Base-by-base conservation (phyloP, 2,113 vertebrate species). In the Forbesichthys agassizii region DNA sequence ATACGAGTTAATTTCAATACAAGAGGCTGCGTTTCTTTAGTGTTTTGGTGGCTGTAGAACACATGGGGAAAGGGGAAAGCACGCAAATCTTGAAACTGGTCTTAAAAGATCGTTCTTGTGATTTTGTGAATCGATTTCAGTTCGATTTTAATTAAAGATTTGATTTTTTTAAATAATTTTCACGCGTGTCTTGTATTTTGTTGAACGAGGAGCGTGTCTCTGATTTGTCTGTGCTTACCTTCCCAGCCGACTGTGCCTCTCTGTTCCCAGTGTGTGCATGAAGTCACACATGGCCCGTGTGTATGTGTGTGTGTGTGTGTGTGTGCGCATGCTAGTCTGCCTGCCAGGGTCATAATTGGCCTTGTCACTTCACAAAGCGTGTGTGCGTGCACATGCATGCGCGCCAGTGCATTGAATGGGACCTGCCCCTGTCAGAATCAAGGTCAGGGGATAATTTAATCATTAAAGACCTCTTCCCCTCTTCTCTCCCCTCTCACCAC, bases 371-470 rank as follows among this genome's bases (percentile, higher is more conserved):
- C 36, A 42, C 36, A 42, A 42, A 65, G 74, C 10, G 66, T 46
- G 70, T 47, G 60, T 55, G 53, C 47, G 9, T 0, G 65, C 49
- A 51, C 49, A 16, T 66, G 53, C 54, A 33, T 64, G 77, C 59
- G 72, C 68, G 59, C 73, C 73, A 69, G 58, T 5, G 51, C 20
- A 51, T 73, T 46, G 36, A 89, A 83, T 88, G 66, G 75, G 85
- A 86, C 82, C 86, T 86, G 87, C 80, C 83, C 81, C 86, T 88
- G 89, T 91, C 88, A 88, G 69, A 88, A 83, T 81, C 89, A 90
- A 91, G 90, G 89, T 92, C 90, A 90, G 82, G 84, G 88, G 92
- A 92, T 92, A 90, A 92, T 92, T 92, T 91, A 91, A 92, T 92
- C 89, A 91, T 91, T 92, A 91, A 89, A 89, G 84, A 88, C 88